Base-by-base conservation (phyloP, 2,888 invertebrate species). In the Flabesymbios commensalis region DNA sequence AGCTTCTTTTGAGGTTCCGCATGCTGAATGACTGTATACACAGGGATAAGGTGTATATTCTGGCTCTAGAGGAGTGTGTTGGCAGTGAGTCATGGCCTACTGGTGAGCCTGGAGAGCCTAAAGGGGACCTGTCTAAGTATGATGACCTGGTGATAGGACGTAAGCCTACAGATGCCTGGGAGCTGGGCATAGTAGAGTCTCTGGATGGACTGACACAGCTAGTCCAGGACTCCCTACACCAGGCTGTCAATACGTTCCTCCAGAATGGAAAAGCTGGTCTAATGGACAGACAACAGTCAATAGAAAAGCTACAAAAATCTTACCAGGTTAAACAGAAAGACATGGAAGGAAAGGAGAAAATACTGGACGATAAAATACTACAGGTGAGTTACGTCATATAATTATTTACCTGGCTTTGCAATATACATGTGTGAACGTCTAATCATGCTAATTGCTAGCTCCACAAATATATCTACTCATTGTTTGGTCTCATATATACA, bases 31-130 rank as follows among this genome's bases (percentile, higher is more conserved):
- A 55, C 43, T 55, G 42, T 14, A 41, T 55, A 10, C 43, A 55
- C 22, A 24, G 55, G 3, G 55, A 55, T 14, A 55, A 55, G 14
- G 55, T 43, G 29, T 55, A 55, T 43, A 67, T 68, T 51, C 57
- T 68, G 47, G 68, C 68, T 1, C 61, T 68, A 0, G 68, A 68
- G 56, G 62, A 61, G 48, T 51, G 58, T 26, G 29, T 41, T 42
- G 58, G 59, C 3, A 31, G 29, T 10, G 54, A 61, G 17, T 22
- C 39, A 1, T 68, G 68, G 68, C 65, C 68, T 1, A 66, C 66
- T 2, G 68, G 68, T 0, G 63, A 65, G 39, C 67, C 67, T 2
- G 67, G 65, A 22, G 69, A 67, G 14, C 48, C 67, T 14, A 68
- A 68, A 39, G 67, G 67, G 2, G 67, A 63, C n/a, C 58, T 69